A percentile compares a stretch with the other conserved stretches of the same genome.
phyloP scores from a whole-genome alignment of 2,797 vertebrate genomes.

The Anomalospiza imberbis region DNA sequence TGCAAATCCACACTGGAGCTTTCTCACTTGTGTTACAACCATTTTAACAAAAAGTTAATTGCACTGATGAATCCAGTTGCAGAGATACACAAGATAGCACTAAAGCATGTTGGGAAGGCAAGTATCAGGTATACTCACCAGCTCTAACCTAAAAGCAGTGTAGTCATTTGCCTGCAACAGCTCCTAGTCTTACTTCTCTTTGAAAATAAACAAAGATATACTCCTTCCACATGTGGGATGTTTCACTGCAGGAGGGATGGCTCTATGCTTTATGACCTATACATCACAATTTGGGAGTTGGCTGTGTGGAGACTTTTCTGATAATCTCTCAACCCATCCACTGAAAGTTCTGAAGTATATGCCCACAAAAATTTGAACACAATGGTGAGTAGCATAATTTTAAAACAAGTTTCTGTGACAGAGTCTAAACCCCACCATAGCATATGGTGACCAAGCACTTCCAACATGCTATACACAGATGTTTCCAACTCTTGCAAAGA shows the following conservation, averaged over 20 bases:
- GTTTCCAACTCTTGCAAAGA: background rate
- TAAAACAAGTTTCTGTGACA: background rate
- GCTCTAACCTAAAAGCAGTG: background rate
- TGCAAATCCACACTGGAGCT: background rate
- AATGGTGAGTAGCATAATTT: background rate
- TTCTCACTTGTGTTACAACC: background rate
- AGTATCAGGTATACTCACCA: background rate
- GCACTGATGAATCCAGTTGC: background rate
- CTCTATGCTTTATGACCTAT: background rate
- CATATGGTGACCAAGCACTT: background rate
- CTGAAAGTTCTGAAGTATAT: background rate
- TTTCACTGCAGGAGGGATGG: background rate
- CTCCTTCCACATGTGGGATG: background rate
- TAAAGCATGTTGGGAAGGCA: background rate
- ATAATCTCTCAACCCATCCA: background rate
- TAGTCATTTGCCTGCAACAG: background rate
- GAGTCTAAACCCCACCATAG: background rate
- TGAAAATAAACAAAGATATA: background rate
- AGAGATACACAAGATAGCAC: background rate
- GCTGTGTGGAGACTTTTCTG: background rate
- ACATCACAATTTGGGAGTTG: background rate
- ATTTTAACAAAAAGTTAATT: background rate
- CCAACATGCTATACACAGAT: background rate
- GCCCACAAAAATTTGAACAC: background rate
- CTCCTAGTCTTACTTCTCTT: background rate